Evolutionary conservation across 2,888 invertebrate species (phyloP), one percentile per base, ranked within the genome.

Genomic region (Alsophila aescularia): DNA sequence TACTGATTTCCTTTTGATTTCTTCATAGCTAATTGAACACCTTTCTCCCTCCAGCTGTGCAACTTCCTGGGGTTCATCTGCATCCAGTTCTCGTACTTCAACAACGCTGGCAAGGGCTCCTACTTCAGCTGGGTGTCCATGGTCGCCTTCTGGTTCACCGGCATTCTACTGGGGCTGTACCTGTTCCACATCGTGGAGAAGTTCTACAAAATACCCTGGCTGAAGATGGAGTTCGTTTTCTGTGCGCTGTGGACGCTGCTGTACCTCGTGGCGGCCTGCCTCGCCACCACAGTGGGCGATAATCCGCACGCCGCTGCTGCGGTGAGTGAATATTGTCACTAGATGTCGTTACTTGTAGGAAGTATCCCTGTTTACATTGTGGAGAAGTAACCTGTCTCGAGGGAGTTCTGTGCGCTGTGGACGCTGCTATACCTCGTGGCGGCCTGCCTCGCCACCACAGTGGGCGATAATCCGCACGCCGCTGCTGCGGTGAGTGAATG

Each of bases 321-420:
- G 69, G 97, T 97, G 84, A 95, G 94, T 93, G 34, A 40, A 8
- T 16, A 41, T 16, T 8, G 29, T 4, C 8, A n/a, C 29, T 29
- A 29, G 10, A 29, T n/a, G 29, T 9, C 10, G 29, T 8, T n/a
- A 29, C 10, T 27, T 2, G 2, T 5, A 18, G 3, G 5, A 4
- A n/a, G n/a, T n/a, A n/a, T n/a, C n/a, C 81, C 79, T 97, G 59
- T 96, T 97, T 85, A 98, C 79, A 92, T 97, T 16, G 93, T 98
- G 59, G 98, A 98, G 87, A 96, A 95, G 82, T 98, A 69, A 97
- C 97, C 1, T 98, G 98, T 97, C 87, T 97, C 55, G 95, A 95
- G 85, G 62, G 97, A 98, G 90, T 97, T 94, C 87, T 96, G 96
- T 76, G 93, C 93, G 6, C 60, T 96, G 7, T 96, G 96, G 96